These are phyloP conservation scores for Deroplatys truncata DNA, from an alignment of 2,888 invertebrate species.

Conservation along the genomic window DNA sequence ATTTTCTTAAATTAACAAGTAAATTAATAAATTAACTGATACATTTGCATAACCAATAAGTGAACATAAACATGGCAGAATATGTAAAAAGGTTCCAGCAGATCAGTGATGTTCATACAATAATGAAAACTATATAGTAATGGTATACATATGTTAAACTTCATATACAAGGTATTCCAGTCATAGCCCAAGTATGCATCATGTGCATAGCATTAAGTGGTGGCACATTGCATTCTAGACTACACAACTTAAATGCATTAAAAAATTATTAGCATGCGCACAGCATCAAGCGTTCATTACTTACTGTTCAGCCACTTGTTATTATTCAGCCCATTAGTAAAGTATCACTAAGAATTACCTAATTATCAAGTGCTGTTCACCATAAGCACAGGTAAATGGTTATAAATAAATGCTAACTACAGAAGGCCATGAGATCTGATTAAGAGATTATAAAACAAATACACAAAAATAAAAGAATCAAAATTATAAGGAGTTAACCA, in stretches of 20 bases:
- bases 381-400: neutral
- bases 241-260: neutral
- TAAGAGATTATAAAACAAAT: neutral
- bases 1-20: neutral
- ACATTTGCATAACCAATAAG: neutral
- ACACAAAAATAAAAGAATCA: neutral
- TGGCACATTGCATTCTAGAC: neutral
- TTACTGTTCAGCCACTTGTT: neutral
- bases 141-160: neutral
- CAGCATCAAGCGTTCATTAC: neutral
- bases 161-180: neutral
- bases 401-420: neutral
- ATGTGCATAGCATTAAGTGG: neutral
- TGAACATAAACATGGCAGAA: neutral
- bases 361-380: neutral
- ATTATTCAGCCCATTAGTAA: neutral
- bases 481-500: neutral
- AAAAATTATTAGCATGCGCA: neutral
- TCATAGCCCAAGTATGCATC: neutral
- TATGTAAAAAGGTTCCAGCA: neutral
- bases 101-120: neutral
- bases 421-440: neutral
- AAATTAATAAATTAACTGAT: neutral
- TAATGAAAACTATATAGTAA: neutral
- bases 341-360: neutral